Conservation (phyloP, 2,113 vertebrate genomes). For the Cavia aperea region DNA sequence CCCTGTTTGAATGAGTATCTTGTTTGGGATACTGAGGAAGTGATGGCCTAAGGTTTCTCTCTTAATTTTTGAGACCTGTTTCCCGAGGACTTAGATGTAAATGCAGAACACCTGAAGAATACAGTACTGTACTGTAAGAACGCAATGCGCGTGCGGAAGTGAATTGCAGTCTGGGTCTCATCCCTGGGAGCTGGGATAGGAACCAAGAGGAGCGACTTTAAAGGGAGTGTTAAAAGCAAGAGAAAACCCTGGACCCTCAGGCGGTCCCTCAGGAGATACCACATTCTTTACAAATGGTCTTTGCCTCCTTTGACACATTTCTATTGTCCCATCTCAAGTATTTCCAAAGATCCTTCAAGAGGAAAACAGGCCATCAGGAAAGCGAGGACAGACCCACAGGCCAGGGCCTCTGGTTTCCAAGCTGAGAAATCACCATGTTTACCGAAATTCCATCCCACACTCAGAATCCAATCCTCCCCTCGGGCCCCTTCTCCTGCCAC, state of each 20-base stretch:
- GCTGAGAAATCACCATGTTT: conserved; percentile 57
- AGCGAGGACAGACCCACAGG: conserved; percentile 4
- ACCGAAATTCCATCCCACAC: conserved; percentile 46
- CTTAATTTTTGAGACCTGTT: conserved; percentile 62
- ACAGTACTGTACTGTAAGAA: conserved; percentile 63
- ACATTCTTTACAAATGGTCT: conserved; percentile 63
- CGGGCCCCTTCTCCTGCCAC: neutral
- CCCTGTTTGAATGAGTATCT: conserved; percentile 62
- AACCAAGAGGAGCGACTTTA: conserved; percentile 59
- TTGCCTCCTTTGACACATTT: conserved; percentile 55
- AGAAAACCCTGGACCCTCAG: conserved; percentile 73
- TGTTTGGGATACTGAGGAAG: conserved; percentile 53
- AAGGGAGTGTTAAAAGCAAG: conserved; percentile 64
- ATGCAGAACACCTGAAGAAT: conserved; percentile 61
- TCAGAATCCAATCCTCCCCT: conserved; percentile 14
- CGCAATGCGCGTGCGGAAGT: conserved; percentile 41
- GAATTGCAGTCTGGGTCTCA: conserved; percentile 36
- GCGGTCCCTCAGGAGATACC: conserved; percentile 62
- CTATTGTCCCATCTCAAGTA: conserved; percentile 29
- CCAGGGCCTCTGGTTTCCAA: conserved; percentile 37
- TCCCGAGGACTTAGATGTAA: conserved; percentile 50
- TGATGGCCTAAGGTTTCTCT: conserved; percentile 50
- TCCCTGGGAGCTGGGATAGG: conserved; percentile 53
- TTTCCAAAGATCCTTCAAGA: conserved; percentile 55
- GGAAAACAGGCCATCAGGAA: conserved; percentile 52